Percentiles rank a stretch among this genome's conserved stretches.
Evolutionary conservation across 2,888 invertebrate genomes (phyloP).

Genomic region (Empis livida): DNA sequence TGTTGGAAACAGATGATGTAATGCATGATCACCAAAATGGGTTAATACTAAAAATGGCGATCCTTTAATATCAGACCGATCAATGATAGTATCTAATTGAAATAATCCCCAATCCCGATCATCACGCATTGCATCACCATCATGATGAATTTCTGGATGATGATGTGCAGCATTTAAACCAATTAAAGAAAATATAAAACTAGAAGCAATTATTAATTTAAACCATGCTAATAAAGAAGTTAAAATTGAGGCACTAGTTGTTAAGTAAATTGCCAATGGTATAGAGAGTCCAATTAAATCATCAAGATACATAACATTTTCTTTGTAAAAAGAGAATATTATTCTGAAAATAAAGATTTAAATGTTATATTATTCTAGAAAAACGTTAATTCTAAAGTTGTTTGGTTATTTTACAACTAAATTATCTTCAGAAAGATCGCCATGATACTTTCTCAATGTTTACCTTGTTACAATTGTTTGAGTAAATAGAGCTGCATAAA

Average conservation of each 20-base stretch:
- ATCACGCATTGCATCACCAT: conserved; percentile 48
- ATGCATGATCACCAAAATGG: conserved; percentile 61
- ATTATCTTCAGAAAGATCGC: too few relatives aligned
- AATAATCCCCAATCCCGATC: conserved; percentile 63
- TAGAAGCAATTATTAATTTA: conserved; percentile 40
- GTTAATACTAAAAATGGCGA: conserved; percentile 54
- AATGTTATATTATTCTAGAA: neutral
- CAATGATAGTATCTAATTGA: conserved; percentile 61
- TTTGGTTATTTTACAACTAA: too few relatives aligned
- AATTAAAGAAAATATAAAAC: conserved; percentile 48
- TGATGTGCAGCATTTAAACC: conserved; percentile 67
- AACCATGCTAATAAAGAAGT: conserved; percentile 38
- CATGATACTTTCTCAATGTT: too few relatives aligned
- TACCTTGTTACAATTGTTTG: conserved; percentile 27
- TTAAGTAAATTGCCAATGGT: conserved; percentile 35
- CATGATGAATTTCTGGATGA: conserved; percentile 65
- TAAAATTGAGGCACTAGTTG: conserved; percentile 22
- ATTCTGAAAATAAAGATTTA: conserved; percentile 17
- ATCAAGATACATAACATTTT: conserved; percentile 29
- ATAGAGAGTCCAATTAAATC: conserved; percentile 36
- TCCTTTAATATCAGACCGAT: conserved; percentile 52
- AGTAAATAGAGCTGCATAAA: conserved; percentile 24
- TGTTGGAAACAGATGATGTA: conserved; percentile 73
- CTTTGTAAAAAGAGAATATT: conserved; percentile 20
- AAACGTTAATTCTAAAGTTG: too few relatives aligned